phyloP scores from a whole-genome alignment of 2,113 vertebrate species.

The Macrotis lagotis region DNA sequence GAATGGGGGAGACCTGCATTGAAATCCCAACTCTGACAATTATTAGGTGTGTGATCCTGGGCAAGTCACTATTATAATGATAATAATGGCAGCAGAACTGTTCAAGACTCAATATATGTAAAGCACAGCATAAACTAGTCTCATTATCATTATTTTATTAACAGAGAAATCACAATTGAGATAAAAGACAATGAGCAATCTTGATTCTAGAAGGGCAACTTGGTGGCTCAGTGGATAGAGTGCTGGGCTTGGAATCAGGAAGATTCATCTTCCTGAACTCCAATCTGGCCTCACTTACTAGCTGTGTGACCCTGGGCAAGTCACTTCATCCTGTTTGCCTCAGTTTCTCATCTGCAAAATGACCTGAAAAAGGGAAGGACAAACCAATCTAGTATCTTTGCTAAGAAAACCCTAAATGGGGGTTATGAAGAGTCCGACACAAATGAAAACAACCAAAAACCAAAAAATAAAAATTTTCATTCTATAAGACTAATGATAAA shows the following conservation, averaged over 20 bases:
- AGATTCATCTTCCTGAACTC: background rate
- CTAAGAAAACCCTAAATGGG: no score
- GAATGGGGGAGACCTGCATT: background rate
- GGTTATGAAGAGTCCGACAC: background rate
- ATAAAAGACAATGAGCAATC: background rate
- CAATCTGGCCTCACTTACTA: background rate
- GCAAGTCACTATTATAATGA: background rate
- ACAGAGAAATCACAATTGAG: background rate
- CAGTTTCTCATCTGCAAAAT: background rate
- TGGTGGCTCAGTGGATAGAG: background rate
- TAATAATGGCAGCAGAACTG: background rate
- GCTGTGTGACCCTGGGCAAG: background rate
- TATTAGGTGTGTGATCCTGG: background rate
- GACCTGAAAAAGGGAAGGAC: no score
- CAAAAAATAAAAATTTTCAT: background rate
- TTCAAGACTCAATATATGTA: background rate
- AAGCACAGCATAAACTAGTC: background rate
- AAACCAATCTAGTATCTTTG: background rate
- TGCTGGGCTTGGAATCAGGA: no score
- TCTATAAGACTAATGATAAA: background rate
- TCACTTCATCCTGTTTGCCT: background rate
- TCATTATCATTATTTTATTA: background rate
- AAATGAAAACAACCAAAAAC: background rate
- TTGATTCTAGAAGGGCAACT: background rate
- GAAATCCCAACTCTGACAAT: background rate